A percentile compares a stretch with the other conserved stretches of the same genome.
Evolutionary conservation across 2,113 vertebrate genomes (phyloP).

Genomic region (Stegastes partitus): DNA sequence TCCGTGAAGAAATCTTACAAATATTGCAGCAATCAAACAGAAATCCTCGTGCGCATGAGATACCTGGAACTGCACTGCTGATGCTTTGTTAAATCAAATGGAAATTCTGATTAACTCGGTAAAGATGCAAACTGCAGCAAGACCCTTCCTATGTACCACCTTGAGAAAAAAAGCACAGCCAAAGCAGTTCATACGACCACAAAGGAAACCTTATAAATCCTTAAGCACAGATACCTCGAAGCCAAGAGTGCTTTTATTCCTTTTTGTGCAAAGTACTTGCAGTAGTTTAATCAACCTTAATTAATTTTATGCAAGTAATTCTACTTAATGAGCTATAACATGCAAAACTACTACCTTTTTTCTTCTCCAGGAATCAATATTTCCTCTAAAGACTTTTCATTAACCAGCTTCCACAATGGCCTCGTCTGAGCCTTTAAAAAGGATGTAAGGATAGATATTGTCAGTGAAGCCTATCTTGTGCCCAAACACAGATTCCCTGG

Average conservation of each 20-base stretch:
- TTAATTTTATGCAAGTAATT: constrained; percentile 61
- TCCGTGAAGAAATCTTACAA: constrained; percentile 8
- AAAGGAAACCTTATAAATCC: constrained; percentile 19
- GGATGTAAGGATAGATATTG: constrained; percentile 14
- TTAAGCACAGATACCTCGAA: constrained; percentile 25
- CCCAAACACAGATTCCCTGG: not conserved
- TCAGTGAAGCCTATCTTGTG: constrained; percentile 1
- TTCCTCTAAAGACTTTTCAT: constrained; percentile 59
- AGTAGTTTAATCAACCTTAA: constrained; percentile 57
- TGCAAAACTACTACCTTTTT: constrained; percentile 47
- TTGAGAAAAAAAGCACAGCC: constrained; percentile 7
- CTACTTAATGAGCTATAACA: constrained; percentile 67
- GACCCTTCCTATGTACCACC: constrained; percentile 13
- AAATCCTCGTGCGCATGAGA: not conserved
- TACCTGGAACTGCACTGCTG: constrained; percentile 1
- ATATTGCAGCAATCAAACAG: constrained; percentile 4
- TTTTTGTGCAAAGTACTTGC: constrained; percentile 35
- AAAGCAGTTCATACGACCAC: not conserved
- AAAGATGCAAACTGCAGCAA: not conserved
- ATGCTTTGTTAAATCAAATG: constrained; percentile 14
- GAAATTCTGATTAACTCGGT: constrained; percentile 32
- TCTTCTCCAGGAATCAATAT: constrained; percentile 58
- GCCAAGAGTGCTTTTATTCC: constrained; percentile 15
- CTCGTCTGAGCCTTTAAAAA: constrained; percentile 6
- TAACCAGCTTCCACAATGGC: constrained; percentile 26